These are phyloP conservation scores for pig (Sus scrofa) DNA, from an alignment of 2,113 vertebrate species.

Conservation along the genomic window DNA sequence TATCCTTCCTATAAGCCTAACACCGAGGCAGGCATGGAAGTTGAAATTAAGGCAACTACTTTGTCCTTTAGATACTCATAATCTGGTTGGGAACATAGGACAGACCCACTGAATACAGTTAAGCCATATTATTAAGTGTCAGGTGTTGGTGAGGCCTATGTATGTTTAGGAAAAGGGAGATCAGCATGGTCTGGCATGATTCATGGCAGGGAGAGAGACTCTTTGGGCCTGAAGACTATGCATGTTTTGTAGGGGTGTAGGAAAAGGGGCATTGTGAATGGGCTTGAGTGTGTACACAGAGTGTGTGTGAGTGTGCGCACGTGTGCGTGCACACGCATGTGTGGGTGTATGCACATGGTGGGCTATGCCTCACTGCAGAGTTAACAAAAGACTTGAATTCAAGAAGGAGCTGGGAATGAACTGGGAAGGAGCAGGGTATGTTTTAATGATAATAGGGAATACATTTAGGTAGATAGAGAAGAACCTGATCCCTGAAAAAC, in stretches of 20 bases:
- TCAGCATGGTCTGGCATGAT: background rate
- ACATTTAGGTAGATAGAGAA: background rate
- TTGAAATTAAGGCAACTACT: background rate
- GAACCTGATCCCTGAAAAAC: background rate
- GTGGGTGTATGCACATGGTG: rapidly evolving
- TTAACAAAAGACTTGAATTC: background rate
- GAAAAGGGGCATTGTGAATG: background rate
- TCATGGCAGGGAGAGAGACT: background rate
- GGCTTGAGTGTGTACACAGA: background rate
- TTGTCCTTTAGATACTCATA: background rate
- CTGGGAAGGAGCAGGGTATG: background rate
- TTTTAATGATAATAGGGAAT: background rate
- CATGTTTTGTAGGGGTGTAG: background rate
- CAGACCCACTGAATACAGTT: background rate
- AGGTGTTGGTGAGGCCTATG: background rate
- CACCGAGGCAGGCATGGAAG: background rate
- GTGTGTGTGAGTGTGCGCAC: background rate
- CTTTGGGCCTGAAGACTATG: background rate
- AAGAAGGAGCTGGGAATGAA: background rate
- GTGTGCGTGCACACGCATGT: background rate
- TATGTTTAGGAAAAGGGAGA: background rate
- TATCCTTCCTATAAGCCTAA: background rate
- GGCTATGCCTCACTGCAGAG: background rate
- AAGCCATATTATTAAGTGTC: background rate
- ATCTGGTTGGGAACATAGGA: background rate